Evolutionary conservation across 2,113 vertebrate species (phyloP), one percentile per base, ranked within the genome.

Genomic region (Conger conger): DNA sequence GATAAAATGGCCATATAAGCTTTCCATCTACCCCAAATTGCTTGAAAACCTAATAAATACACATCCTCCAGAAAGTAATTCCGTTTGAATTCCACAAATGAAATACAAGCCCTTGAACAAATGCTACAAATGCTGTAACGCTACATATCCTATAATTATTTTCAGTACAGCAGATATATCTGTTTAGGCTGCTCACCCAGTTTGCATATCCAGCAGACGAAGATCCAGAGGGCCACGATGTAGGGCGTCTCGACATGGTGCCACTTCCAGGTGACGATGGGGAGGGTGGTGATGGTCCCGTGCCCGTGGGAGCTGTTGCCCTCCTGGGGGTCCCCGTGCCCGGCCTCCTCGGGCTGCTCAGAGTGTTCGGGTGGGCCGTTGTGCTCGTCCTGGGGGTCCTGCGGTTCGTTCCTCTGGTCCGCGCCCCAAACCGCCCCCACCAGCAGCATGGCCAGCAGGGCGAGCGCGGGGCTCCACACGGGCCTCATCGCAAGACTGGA

Each of bases 121-220:
- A 73, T 9, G 8, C 1, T 27, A 4, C n/a, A 4, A 33, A 4
- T 33, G 63, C 30, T 73, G 11, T n/a, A 6, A 68, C 23, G 18
- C n/a, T 68, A 68, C 5, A 68, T 68, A 18, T 4, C 60, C 27
- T 9, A 30, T 73, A 30, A 23, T 33, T 73, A 73, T 73, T n/a
- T 30, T 13, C 23, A 33, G n/a, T 33, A 33, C 7, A 60, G 23
- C 57, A 60, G 57, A 20, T 4, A 89, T 91, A n/a, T n/a, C n/a
- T 91, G 86, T 90, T 89, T 90, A 87, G 4, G 91, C 85, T 73
- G 91, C 94, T 95, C 89, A 95, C 94, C 38, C 2, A 95, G 82
- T 92, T 95, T 96, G 90, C 94, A 95, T 80, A 96, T 80, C 95
- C 94, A 96, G 86, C 88, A 86, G 82, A 95, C 94, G 87, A 96